These are phyloP conservation scores for Parambassis ranga DNA, from an alignment of 2,797 vertebrate genomes.

Conservation along the genomic window DNA sequence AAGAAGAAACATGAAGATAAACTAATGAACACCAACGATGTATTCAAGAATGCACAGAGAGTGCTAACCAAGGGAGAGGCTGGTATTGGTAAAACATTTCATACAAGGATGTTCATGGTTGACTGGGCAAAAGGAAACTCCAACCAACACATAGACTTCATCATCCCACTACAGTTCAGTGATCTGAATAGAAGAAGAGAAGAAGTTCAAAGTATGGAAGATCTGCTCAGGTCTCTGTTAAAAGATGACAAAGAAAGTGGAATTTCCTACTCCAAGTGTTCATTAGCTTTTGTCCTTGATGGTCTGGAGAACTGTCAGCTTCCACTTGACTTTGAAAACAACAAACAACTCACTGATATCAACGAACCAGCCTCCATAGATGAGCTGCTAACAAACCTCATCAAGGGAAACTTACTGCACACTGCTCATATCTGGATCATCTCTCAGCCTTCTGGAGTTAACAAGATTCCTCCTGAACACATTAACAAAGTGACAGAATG, in stretches of 20 bases:
- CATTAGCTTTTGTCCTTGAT: constrained; percentile 61
- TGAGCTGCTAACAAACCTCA: constrained; percentile 45
- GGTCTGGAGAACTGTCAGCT: constrained; percentile 57
- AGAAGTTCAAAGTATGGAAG: constrained; percentile 8
- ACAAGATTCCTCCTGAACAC: constrained; percentile 6
- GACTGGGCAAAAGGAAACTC: constrained; percentile 3
- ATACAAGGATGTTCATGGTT: constrained; percentile 13
- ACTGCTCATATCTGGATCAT: constrained; percentile 42
- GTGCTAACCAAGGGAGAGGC: constrained; percentile 48
- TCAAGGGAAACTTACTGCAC: constrained; percentile 31
- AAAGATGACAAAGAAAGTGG: accelerated
- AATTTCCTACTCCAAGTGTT: not conserved
- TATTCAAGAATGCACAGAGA: constrained; percentile 5
- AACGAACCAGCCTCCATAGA: not conserved
- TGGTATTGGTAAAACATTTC: constrained; percentile 59
- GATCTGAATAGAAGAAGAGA: constrained; percentile 32
- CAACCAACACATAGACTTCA: not conserved
- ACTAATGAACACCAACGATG: no score
- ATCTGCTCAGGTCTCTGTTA: constrained; percentile 24
- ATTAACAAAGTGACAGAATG: constrained; percentile 3
- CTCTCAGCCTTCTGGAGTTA: constrained; percentile 14
- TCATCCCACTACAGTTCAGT: constrained; percentile 44
- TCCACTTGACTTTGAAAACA: constrained; percentile 49
- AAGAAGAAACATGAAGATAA: no score
- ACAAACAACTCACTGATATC: not conserved